A percentile compares a stretch with the other conserved stretches of the same genome.
Conservation (phyloP, 2,797 vertebrate genomes). For the Chelon labrosus region DNA sequence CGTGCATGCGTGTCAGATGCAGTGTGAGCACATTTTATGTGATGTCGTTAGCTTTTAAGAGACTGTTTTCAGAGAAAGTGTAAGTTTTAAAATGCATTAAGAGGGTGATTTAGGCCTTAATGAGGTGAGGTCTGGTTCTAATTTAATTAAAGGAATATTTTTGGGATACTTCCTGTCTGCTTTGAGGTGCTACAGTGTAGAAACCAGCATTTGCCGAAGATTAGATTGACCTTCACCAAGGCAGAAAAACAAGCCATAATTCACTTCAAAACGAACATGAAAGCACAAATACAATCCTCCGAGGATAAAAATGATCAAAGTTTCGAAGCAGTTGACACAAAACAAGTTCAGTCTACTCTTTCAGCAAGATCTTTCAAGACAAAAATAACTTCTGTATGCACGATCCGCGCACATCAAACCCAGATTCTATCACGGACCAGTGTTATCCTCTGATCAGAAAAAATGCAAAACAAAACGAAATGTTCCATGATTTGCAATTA, state of each 20-base stretch:
- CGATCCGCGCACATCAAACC: constrained; percentile 6
- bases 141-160: constrained; percentile 1
- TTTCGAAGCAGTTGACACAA: constrained; percentile 26
- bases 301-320: constrained; percentile 36
- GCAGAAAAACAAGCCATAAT: constrained; percentile 6
- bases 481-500: not conserved
- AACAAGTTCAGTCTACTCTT: constrained; percentile 15
- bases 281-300: constrained; percentile 19
- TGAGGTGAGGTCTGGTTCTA: not conserved
- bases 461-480: not conserved
- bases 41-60: no score
- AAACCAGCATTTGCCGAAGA: constrained; percentile 12
- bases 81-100: no score
- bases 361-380: constrained; percentile 37
- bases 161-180: not conserved
- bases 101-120: no score
- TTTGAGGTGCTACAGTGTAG: constrained; percentile 1
- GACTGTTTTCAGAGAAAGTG: no score
- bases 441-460: not conserved
- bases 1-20: no score
- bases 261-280: constrained; percentile 30
- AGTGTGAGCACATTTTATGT: no score
- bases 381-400: constrained; percentile 51
- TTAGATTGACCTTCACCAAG: constrained; percentile 8
- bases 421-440: not conserved